Percentiles rank a stretch among this genome's conserved stretches.
phyloP scores from a whole-genome alignment of 2,113 vertebrate genomes.

The Pholis gunnellus region DNA sequence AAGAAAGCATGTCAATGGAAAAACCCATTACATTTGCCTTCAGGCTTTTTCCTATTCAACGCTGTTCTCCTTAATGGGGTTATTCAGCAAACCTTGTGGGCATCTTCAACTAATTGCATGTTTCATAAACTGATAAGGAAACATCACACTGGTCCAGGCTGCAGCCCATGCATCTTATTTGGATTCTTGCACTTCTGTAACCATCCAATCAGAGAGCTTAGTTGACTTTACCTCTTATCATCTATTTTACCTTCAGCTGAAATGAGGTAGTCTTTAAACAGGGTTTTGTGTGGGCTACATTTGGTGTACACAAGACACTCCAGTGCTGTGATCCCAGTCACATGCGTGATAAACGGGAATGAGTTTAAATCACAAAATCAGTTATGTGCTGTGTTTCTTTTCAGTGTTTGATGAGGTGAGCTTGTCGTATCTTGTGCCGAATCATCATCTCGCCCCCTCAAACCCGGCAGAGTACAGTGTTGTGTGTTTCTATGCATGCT shows the following conservation, averaged over 20 bases:
- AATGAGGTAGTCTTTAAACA: slow-evolving; percentile 55
- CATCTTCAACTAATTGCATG: slow-evolving; percentile 76
- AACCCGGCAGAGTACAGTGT: slow-evolving; percentile 46
- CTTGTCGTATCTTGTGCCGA: slow-evolving; percentile 47
- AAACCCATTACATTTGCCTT: slow-evolving; percentile 76
- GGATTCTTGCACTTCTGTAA: slow-evolving; percentile 56
- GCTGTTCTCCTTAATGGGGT: slow-evolving; percentile 72
- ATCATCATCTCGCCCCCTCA: slow-evolving; percentile 46
- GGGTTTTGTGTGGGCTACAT: slow-evolving; percentile 13
- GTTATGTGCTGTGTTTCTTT: slow-evolving; percentile 41
- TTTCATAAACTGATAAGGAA: slow-evolving; percentile 78
- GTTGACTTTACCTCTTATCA: slow-evolving; percentile 67
- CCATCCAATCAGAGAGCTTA: slow-evolving; percentile 69
- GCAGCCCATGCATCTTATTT: slow-evolving; percentile 64
- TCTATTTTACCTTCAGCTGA: slow-evolving; percentile 56
- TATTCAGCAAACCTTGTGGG: slow-evolving; percentile 71
- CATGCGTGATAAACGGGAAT: slow-evolving; percentile 42
- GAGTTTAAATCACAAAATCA: slow-evolving; percentile 46
- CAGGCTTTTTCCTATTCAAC: slow-evolving; percentile 73
- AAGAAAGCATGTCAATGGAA: slow-evolving; percentile 70
- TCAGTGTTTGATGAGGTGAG: slow-evolving; percentile 53
- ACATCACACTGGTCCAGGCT: slow-evolving; percentile 64
- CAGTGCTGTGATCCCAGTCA: slow-evolving; percentile 31
- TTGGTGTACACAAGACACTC: slow-evolving; percentile 1
- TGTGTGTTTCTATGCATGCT: slow-evolving; percentile 56